Evolutionary conservation across 2,888 invertebrate genomes (phyloP).

Genomic region (Gortyna flavago): DNA sequence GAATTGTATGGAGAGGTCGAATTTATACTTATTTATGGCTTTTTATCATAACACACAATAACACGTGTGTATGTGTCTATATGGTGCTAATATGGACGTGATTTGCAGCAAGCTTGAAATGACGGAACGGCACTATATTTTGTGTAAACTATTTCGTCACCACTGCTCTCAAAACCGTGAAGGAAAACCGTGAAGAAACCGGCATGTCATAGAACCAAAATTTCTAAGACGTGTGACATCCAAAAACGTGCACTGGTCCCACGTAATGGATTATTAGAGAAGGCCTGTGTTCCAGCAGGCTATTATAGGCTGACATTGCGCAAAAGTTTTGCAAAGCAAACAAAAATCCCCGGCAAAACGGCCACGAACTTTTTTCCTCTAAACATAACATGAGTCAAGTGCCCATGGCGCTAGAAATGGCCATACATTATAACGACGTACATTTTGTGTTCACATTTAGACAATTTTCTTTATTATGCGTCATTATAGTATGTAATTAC

Average conservation of each 20-base stretch:
- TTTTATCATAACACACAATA: slow-evolving; percentile 44
- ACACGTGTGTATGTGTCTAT: neutral
- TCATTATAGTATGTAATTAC: slow-evolving; percentile 59
- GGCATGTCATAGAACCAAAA: neutral
- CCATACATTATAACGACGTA: slow-evolving; percentile 21
- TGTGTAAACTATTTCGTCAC: neutral
- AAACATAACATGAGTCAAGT: neutral
- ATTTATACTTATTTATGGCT: neutral
- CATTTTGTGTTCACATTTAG: slow-evolving; percentile 44
- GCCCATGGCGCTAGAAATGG: neutral
- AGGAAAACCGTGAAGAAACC: neutral
- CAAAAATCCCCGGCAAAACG: neutral
- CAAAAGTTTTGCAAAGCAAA: neutral
- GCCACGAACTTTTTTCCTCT: neutral
- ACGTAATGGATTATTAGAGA: too few relatives aligned
- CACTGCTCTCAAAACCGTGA: neutral
- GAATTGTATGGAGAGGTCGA: slow-evolving; percentile 3
- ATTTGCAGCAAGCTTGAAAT: neutral
- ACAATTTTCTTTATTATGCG: slow-evolving; percentile 47
- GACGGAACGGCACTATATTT: neutral
- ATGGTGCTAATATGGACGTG: neutral
- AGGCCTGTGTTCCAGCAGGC: neutral
- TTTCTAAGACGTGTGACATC: neutral
- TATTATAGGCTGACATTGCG: neutral
- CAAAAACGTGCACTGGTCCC: neutral